Evolutionary conservation across 2,888 invertebrate species (phyloP).

Genomic region (Dinocampus coccinellae): DNA sequence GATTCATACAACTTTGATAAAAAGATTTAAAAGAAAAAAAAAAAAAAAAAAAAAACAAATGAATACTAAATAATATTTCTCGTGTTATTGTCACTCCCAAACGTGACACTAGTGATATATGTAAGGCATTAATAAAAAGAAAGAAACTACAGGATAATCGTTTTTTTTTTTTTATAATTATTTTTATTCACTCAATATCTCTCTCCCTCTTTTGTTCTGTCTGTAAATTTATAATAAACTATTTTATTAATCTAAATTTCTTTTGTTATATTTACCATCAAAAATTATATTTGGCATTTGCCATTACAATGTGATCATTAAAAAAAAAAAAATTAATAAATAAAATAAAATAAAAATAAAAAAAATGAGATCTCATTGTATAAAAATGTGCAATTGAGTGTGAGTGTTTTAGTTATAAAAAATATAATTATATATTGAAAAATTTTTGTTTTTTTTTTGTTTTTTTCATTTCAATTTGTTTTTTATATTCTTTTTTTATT

Average conservation of each 20-base stretch:
- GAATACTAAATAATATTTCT: slow-evolving; percentile 10
- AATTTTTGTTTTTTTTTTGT: not conserved
- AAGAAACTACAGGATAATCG: slow-evolving; percentile 19
- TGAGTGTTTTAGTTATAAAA: slow-evolving; percentile 12
- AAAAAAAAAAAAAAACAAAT: too few relatives aligned
- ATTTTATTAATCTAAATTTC: slow-evolving; percentile 34
- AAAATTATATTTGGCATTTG: slow-evolving; percentile 18
- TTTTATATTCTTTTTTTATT: not conserved
- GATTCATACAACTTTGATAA: not conserved
- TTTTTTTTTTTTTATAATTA: slow-evolving; percentile 25
- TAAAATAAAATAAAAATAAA: too few relatives aligned
- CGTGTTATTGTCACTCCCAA: slow-evolving; percentile 30
- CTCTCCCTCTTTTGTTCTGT: too few relatives aligned
- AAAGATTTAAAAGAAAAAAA: slow-evolving; percentile 6
- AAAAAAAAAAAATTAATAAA: too few relatives aligned
- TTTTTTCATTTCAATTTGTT: not conserved
- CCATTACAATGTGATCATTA: slow-evolving; percentile 8
- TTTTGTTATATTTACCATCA: slow-evolving; percentile 6
- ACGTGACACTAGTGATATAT: slow-evolving; percentile 37
- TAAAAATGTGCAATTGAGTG: slow-evolving; percentile 11
- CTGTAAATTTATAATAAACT: slow-evolving; percentile 34
- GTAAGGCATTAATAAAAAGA: slow-evolving; percentile 35
- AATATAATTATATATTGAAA: slow-evolving; percentile 6
- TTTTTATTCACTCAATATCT: too few relatives aligned
- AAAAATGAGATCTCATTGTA: not conserved